phyloP scores from a whole-genome alignment of 1,140 invertebrate species.

The Elymnias hypermnestra region DNA sequence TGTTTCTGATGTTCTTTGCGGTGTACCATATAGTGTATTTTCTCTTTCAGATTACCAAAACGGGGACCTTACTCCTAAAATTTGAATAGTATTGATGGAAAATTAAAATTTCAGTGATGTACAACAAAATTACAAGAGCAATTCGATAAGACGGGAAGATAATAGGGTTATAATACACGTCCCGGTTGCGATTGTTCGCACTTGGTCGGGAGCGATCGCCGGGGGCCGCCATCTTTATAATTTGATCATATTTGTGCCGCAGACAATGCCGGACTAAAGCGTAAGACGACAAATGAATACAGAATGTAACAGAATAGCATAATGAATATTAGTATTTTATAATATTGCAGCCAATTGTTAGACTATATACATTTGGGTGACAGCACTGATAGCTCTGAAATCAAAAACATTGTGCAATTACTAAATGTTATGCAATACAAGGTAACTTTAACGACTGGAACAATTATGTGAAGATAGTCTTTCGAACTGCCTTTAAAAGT shows the following conservation, averaged over 20 bases:
- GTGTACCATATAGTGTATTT: too few species aligned
- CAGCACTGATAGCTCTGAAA: too few species aligned
- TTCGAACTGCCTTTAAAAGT: too few species aligned
- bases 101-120: slow-evolving; percentile 1
- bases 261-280: slow-evolving; percentile 66
- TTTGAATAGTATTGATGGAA: too few species aligned
- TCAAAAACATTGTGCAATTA: too few species aligned
- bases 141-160: slow-evolving; percentile 29
- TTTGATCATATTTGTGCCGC: slow-evolving; percentile 72
- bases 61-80: too few species aligned
- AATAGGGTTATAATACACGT: slow-evolving; percentile 33
- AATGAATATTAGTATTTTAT: neutral
- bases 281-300: slow-evolving; percentile 50
- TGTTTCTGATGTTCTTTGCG: too few species aligned
- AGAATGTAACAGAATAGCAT: slow-evolving; percentile 29
- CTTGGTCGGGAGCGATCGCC: slow-evolving; percentile 34
- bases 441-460: too few species aligned
- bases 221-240: slow-evolving; percentile 64
- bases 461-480: too few species aligned
- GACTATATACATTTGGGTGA: too few species aligned
- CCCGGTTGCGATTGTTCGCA: slow-evolving; percentile 46
- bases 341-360: neutral
- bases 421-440: too few species aligned
- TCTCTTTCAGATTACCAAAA: too few species aligned
- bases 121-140: slow-evolving; percentile 21